phyloP scores from a whole-genome alignment of 2,888 invertebrate species.

The Bimastos eiseni region DNA sequence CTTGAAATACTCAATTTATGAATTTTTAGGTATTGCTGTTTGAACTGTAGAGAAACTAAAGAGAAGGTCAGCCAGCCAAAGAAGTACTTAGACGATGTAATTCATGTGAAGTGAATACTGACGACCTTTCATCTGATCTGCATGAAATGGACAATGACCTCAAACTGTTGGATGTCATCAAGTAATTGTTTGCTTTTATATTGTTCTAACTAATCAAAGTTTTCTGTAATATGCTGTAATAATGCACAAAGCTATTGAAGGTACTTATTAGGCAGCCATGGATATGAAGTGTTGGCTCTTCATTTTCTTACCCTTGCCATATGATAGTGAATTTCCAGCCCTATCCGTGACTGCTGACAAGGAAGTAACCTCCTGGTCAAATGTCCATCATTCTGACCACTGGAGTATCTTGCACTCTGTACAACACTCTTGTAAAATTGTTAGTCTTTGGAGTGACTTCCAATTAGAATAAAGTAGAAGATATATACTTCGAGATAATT shows the following conservation, averaged over 20 bases:
- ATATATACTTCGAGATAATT: not conserved
- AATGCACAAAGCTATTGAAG: not conserved
- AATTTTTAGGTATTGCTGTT: not conserved
- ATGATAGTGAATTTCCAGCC: too few species aligned
- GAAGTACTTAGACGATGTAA: conserved; percentile 13
- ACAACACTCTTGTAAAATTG: too few species aligned
- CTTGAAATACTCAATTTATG: not conserved
- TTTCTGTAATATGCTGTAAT: not conserved
- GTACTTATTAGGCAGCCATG: not conserved
- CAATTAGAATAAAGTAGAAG: not conserved
- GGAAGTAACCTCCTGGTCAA: too few species aligned
- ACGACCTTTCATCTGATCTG: not conserved
- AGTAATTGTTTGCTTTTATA: not conserved
- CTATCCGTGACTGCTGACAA: too few species aligned
- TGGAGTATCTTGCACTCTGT: too few species aligned
- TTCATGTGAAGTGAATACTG: not conserved
- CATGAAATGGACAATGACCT: conserved; percentile 25
- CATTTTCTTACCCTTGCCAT: too few species aligned
- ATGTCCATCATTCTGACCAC: too few species aligned
- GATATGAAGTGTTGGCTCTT: too few species aligned
- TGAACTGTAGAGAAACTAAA: conserved; percentile 6
- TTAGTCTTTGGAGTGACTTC: not conserved
- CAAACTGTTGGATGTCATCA: conserved; percentile 15
- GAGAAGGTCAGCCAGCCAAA: not conserved
- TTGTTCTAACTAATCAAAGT: not conserved